Percentiles rank a stretch among this genome's conserved stretches.
These are phyloP conservation scores for Eremophila alpestris DNA, from an alignment of 2,797 vertebrate species.

Conservation along the genomic window DNA sequence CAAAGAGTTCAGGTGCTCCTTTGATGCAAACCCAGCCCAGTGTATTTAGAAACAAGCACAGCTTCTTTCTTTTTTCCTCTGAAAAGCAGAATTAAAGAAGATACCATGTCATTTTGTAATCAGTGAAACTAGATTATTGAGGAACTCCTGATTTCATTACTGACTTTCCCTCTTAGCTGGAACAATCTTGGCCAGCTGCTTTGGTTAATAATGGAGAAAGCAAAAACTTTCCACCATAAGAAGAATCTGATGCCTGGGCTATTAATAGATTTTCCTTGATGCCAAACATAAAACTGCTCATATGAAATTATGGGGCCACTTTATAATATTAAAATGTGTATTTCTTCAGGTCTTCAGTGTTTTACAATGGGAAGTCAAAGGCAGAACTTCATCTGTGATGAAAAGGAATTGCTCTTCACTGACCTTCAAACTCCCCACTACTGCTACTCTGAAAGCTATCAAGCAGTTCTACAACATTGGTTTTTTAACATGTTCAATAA, in stretches of 20 bases:
- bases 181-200: not conserved
- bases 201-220: not conserved
- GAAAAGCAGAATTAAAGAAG: not conserved
- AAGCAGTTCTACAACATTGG: not conserved
- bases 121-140: not conserved
- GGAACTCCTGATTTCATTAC: not conserved
- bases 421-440: not conserved
- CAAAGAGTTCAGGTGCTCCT: not conserved
- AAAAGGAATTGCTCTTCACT: not conserved
- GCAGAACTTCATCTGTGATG: not conserved
- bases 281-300: not conserved
- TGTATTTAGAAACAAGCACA: not conserved
- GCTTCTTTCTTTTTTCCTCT: not conserved
- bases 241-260: not conserved
- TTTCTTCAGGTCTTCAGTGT: not conserved
- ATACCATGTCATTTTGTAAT: not conserved
- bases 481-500: not conserved
- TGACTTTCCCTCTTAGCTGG: not conserved
- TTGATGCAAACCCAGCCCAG: not conserved
- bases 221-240: not conserved
- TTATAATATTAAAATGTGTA: not conserved
- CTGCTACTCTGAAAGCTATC: not conserved
- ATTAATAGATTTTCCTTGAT: not conserved
- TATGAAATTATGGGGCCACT: not conserved
- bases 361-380: not conserved